phyloP scores from a whole-genome alignment of 2,888 invertebrate genomes.

The Holacanthella duospinosa region DNA sequence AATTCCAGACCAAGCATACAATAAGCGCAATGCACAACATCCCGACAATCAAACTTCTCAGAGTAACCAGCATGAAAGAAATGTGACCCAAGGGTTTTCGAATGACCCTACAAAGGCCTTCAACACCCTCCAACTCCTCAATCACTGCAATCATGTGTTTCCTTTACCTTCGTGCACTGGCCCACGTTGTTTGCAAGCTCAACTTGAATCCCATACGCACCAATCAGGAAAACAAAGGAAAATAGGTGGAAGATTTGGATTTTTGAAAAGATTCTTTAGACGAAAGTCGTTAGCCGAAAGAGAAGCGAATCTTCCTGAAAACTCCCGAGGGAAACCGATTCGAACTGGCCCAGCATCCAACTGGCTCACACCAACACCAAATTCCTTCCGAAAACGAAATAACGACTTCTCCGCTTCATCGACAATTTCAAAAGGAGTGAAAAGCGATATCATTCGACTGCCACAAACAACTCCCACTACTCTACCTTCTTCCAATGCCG shows the following conservation, averaged over 20 bases:
- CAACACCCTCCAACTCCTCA: constrained; percentile 7
- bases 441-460: constrained; percentile 37
- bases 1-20: constrained; percentile 9
- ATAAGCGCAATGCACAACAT: neutral
- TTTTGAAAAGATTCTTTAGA: constrained; percentile 32
- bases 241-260: constrained; percentile 31
- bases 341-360: constrained; percentile 11
- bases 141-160: neutral
- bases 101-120: neutral
- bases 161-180: neutral
- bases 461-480: constrained; percentile 13
- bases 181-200: neutral
- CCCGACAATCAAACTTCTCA: neutral
- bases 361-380: constrained; percentile 36
- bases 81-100: neutral
- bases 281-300: constrained; percentile 20
- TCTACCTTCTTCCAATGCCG: constrained; percentile 7
- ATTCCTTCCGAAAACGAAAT: constrained; percentile 33
- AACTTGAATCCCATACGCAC: neutral
- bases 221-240: neutral
- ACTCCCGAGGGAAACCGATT: neutral
- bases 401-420: constrained; percentile 18
- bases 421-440: constrained; percentile 22
- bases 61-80: too few relatives aligned
- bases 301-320: constrained; percentile 5